Base-by-base conservation (phyloP, 2,113 vertebrate genomes). In the Nestor notabilis region DNA sequence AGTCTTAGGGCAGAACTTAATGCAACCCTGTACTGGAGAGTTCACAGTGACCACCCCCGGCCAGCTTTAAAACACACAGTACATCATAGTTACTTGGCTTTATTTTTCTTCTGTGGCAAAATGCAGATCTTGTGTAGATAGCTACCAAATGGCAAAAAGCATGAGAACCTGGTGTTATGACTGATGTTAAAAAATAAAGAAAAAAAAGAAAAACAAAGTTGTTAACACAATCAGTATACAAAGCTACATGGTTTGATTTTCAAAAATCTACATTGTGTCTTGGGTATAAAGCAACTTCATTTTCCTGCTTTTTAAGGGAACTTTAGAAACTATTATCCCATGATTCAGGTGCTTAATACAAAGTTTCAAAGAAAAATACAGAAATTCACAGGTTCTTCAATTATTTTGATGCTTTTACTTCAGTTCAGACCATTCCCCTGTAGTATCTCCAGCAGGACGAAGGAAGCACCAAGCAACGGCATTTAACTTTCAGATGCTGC, bases 1-100 rank as follows among this genome's bases (percentile, higher is more conserved):
- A 56, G 25, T 10, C 44, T 63, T 43, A 49, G 0, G 10, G 39
- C 39, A 69, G 33, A 60, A 21, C 24, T 90, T 56, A 39, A 19
- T 0, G 0, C 55, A 74, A 27, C 2, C 64, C 68, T 13, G 14
- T 15, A 28, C 13, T 11, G 37, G 8, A 10, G 39, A 25, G 37
- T 24, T 58, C 70, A 63, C 29, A 33, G 35, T 3, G 5, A 58
- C 39, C 33, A 53, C 46, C 50, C 50, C 37, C 5, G 14, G 17
- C 35, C 86, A 83, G 63, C 46, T 90, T 18, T 23, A 50, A 33
- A 75, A 33, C 10, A 65, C 13, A 29, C 23, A 18, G 3, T 66
- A 56, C 25, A 37, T 14, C 20, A 52, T 12, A 52, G 37, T 55
- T 39, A 70, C 7, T 16, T 33, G 15, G 8, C 27, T 64, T 92